Percentiles rank a stretch among this genome's conserved stretches.
phyloP scores from a whole-genome alignment of 2,113 vertebrate genomes.

The Sapajus apella region DNA sequence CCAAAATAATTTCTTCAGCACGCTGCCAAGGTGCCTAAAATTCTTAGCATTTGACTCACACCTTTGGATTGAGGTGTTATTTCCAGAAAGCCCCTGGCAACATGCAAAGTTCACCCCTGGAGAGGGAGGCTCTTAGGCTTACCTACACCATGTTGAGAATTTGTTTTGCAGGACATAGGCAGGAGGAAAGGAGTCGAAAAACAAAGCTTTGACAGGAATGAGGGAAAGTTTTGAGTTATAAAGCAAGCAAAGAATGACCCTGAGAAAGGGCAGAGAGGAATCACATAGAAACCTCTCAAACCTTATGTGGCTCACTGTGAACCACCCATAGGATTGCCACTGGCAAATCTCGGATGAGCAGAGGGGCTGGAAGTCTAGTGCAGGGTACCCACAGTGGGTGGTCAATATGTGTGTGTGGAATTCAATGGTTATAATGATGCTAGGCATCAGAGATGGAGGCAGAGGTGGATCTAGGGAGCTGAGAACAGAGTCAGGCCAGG shows the following conservation, averaged over 20 bases:
- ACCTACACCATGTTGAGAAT: background rate
- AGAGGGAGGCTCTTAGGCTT: background rate
- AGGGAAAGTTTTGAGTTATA: background rate
- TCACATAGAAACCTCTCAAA: rapidly evolving
- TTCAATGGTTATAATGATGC: background rate
- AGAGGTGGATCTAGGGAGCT: too few species aligned
- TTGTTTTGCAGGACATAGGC: background rate
- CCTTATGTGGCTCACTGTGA: background rate
- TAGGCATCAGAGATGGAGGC: background rate
- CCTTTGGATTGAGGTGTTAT: background rate
- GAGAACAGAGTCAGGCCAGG: background rate
- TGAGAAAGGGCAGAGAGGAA: rapidly evolving
- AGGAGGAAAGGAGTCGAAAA: background rate
- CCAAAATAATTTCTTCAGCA: background rate
- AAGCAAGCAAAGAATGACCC: background rate
- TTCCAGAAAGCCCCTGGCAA: slow-evolving; percentile 18
- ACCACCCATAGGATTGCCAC: background rate
- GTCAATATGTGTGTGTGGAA: background rate
- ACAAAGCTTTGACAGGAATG: background rate
- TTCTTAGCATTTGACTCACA: background rate
- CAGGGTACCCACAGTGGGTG: rapidly evolving
- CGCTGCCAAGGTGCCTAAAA: background rate
- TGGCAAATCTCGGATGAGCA: background rate
- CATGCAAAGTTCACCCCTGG: background rate
- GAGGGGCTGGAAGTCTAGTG: background rate